These are phyloP conservation scores for Odontothrips loti DNA, from an alignment of 2,888 invertebrate species.

Conservation along the genomic window DNA sequence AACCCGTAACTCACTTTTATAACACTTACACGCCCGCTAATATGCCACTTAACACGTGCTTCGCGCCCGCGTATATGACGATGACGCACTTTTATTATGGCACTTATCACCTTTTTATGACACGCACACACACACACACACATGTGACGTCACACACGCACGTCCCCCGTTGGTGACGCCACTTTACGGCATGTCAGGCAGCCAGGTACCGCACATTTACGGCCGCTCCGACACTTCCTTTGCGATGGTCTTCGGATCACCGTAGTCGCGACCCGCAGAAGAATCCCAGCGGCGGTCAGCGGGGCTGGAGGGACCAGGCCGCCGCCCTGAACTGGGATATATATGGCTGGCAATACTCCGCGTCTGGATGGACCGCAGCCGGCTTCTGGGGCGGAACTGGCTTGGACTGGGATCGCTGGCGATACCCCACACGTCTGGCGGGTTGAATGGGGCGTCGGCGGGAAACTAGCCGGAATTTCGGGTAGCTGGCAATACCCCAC, in stretches of 20 bases:
- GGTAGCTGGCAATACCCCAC: no score
- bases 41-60: constrained; percentile 12
- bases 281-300: no score
- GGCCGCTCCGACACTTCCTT: not conserved
- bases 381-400: no score
- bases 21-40: constrained; percentile 5
- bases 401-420: no score
- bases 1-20: constrained; percentile 12
- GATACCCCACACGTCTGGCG: no score
- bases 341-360: no score
- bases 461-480: no score
- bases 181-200: not conserved
- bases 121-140: not conserved
- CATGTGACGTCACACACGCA: not conserved
- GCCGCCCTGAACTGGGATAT: no score
- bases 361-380: no score
- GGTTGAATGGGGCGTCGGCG: no score
- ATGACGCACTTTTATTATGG: not conserved
- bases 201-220: not conserved
- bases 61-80: not conserved
- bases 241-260: not conserved
- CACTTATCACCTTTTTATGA: constrained; percentile 9
- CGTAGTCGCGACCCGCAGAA: no score
- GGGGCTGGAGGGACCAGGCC: no score
- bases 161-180: not conserved